Conservation (phyloP, 2,113 vertebrate genomes). For the Rattus rattus region DNA sequence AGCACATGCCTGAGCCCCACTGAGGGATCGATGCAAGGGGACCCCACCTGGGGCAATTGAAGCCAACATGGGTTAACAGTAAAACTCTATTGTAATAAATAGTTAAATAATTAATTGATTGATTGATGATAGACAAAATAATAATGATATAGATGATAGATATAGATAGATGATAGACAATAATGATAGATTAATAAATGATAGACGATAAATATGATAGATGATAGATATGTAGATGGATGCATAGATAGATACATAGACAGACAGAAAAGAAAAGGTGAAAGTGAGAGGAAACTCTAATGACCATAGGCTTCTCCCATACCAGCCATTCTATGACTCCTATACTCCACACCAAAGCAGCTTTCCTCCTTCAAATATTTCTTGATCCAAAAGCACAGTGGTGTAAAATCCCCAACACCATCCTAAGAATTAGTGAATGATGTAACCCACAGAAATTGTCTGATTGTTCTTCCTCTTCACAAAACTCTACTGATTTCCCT, state of each 20-base stretch:
- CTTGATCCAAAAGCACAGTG: not conserved
- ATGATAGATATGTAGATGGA: not conserved
- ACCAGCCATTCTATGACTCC: not conserved
- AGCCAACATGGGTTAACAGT: not conserved
- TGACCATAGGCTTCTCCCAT: not conserved
- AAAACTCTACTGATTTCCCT: not conserved
- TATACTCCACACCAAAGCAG: not conserved
- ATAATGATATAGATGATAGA: no score
- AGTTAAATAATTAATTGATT: not conserved
- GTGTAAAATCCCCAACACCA: not conserved
- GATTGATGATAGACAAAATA: not conserved
- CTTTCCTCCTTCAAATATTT: not conserved
- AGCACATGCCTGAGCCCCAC: no score
- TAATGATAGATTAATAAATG: not conserved
- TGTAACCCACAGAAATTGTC: not conserved
- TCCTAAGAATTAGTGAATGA: not conserved
- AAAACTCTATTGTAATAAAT: not conserved
- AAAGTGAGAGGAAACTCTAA: not conserved
- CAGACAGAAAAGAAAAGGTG: no score
- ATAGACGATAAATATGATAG: not conserved
- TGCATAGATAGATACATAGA: not conserved
- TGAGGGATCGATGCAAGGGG: no score
- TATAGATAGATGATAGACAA: not conserved
- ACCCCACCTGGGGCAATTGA: no score
- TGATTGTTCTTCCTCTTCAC: constrained; percentile 20